phyloP scores from a whole-genome alignment of 2,888 invertebrate species.

The Acrocera orbiculus region DNA sequence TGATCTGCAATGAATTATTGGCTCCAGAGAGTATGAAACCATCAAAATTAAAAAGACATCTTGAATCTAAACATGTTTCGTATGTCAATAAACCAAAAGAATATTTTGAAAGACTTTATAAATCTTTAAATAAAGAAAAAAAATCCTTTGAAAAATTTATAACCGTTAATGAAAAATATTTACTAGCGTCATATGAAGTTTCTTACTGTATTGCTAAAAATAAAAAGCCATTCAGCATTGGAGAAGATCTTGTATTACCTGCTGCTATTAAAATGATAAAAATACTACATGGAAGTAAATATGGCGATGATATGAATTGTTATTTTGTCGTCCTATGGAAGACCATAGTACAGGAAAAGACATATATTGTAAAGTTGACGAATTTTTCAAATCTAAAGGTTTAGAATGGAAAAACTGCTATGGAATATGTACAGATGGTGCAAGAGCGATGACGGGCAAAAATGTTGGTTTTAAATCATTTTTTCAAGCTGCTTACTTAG shows the following conservation, averaged over 20 bases:
- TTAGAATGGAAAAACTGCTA: conserved; percentile 5
- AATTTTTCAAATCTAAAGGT: conserved; percentile 4
- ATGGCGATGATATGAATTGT: conserved; percentile 2
- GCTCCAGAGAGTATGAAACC: too few relatives aligned
- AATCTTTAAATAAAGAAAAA: too few relatives aligned
- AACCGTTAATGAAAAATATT: conserved; percentile 3
- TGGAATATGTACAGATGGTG: conserved; percentile 6
- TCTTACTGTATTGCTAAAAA: conserved; percentile 4
- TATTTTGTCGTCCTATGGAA: conserved; percentile 3
- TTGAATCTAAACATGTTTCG: too few relatives aligned
- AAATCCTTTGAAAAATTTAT: neutral
- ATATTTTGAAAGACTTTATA: too few relatives aligned
- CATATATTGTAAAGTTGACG: conserved; percentile 5
- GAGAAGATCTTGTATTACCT: conserved; percentile 4
- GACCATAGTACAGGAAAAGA: conserved; percentile 3
- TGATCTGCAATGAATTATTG: too few relatives aligned
- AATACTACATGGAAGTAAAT: conserved; percentile 2
- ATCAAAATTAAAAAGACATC: too few relatives aligned
- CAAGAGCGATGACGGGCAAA: conserved; percentile 4
- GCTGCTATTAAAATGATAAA: conserved; percentile 1
- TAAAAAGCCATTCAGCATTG: conserved; percentile 4
- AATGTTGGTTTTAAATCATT: conserved; percentile 5
- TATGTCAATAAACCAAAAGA: too few relatives aligned
- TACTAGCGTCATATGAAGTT: conserved; percentile 5
- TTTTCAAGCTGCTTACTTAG: conserved; percentile 3